Percentiles rank a stretch among this genome's conserved stretches.
phyloP scores from a whole-genome alignment of 2,888 invertebrate genomes.

The Quadroppia sp. region DNA sequence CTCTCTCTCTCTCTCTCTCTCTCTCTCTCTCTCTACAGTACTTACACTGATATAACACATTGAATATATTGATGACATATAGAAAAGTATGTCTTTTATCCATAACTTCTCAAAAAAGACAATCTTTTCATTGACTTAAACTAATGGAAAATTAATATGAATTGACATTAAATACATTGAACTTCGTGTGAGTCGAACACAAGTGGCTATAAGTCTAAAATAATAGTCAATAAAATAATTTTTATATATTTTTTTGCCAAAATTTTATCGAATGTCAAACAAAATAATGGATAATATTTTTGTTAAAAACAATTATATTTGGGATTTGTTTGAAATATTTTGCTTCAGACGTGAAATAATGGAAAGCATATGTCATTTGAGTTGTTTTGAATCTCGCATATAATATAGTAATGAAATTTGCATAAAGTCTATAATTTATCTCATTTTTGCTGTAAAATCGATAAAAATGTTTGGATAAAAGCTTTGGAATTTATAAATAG shows the following conservation, averaged over 20 bases:
- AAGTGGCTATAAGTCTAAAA: too few species aligned
- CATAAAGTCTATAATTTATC: conserved; percentile 23
- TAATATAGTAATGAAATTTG: not conserved
- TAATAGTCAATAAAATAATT: too few species aligned
- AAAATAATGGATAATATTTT: too few species aligned
- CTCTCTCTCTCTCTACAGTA: not conserved
- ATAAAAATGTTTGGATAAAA: conserved; percentile 23
- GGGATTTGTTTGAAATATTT: too few species aligned
- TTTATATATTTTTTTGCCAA: too few species aligned
- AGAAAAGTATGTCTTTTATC: not conserved
- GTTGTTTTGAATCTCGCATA: not conserved
- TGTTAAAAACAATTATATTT: too few species aligned
- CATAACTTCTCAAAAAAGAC: not conserved
- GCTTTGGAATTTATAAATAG: conserved; percentile 9
- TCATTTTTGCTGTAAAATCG: not conserved
- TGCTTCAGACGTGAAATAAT: not conserved
- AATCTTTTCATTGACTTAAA: not conserved
- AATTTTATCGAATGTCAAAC: too few species aligned
- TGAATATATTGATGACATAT: not conserved
- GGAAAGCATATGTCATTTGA: not conserved
- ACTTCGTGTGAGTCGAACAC: too few species aligned
- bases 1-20: too few species aligned
- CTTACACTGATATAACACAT: not conserved
- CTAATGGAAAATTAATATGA: too few species aligned
- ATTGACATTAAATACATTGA: too few species aligned